Percentiles rank a stretch among this genome's conserved stretches.
These are phyloP conservation scores for Thera britannica DNA, from an alignment of 2,888 invertebrate species.

Conservation along the genomic window DNA sequence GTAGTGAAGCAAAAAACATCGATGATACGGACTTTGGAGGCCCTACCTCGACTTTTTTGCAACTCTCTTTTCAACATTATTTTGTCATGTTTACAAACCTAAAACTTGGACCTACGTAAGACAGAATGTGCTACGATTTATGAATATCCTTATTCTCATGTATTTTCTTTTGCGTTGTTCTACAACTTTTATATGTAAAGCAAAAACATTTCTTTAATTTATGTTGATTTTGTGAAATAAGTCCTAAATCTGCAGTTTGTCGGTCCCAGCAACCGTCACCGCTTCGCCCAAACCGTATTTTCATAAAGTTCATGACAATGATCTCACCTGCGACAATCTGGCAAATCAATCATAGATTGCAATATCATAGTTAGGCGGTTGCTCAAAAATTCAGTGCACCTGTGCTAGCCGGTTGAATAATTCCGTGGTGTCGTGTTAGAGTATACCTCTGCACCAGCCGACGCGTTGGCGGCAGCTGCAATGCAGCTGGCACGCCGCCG, in stretches of 20 bases:
- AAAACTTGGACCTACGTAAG: no score
- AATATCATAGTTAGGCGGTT: not conserved
- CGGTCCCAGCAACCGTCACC: not conserved
- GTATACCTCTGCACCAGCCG: slow-evolving; percentile 48
- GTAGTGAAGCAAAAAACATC: slow-evolving; percentile 1
- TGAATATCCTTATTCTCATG: no score
- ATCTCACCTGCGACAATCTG: not conserved
- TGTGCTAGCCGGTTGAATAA: slow-evolving; percentile 65
- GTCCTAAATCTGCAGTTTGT: not conserved
- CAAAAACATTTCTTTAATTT: no score
- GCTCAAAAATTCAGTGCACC: slow-evolving; percentile 42
- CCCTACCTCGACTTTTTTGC: no score
- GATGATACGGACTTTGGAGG: no score
- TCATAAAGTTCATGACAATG: not conserved
- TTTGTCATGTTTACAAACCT: no score
- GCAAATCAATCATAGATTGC: slow-evolving; percentile 3
- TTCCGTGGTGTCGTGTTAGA: slow-evolving; percentile 53
- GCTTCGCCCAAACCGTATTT: not conserved
- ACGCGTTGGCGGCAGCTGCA: slow-evolving; percentile 69
- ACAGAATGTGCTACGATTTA: no score
- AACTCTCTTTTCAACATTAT: no score
- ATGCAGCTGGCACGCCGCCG: slow-evolving; percentile 68
- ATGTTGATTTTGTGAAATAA: not conserved
- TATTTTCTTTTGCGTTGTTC: no score
- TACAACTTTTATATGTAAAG: no score